Conservation (phyloP, 1,140 invertebrate species). For the Drosophila watanabei region DNA sequence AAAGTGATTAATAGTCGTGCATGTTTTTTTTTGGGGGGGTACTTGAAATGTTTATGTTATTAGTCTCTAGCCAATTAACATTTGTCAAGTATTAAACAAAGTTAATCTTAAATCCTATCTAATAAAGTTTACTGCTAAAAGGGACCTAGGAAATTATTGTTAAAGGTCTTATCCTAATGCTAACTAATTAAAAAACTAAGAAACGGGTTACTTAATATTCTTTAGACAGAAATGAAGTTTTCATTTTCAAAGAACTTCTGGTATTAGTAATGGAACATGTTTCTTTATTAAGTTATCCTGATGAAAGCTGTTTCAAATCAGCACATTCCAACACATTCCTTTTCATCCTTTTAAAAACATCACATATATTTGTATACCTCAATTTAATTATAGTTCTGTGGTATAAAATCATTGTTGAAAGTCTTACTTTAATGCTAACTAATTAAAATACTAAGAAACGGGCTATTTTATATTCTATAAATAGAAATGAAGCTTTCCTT, state of each 20-base stretch:
- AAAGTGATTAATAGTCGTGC: conserved; percentile 14
- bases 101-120: background rate
- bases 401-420: no score
- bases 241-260: background rate
- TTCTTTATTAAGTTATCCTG: background rate
- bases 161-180: background rate
- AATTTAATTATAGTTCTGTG: no score
- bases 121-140: no score
- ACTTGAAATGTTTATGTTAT: background rate
- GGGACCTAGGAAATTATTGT: background rate
- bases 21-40: background rate
- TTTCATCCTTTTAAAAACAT: no score
- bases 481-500: no score
- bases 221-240: background rate
- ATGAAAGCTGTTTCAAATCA: no score
- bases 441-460: no score
- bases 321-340: no score
- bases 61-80: background rate
- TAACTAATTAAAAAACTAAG: background rate
- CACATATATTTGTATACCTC: no score
- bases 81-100: background rate
- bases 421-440: no score
- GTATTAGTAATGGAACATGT: background rate
- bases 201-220: background rate
- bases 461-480: no score